A percentile compares a stretch with the other conserved stretches of the same genome.
Conservation (phyloP, 2,113 vertebrate species). For the Gadus macrocephalus region DNA sequence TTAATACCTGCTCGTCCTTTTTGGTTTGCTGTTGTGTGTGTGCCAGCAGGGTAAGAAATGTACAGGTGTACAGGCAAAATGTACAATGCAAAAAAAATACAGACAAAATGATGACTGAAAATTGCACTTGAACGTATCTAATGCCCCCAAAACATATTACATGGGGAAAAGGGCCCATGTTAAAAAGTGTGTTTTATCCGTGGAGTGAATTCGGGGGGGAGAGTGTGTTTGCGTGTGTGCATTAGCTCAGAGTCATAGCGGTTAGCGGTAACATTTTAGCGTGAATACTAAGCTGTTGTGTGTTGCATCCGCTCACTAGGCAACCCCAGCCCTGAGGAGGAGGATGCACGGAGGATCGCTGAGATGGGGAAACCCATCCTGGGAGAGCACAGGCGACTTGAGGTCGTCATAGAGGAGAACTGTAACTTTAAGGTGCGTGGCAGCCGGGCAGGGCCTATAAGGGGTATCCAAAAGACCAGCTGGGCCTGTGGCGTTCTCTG, state of each 20-base stretch:
- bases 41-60: too few species aligned
- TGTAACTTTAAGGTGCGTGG: constrained; percentile 83
- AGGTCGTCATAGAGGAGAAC: constrained; percentile 88
- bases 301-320: constrained; percentile 34
- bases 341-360: constrained; percentile 83
- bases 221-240: not conserved
- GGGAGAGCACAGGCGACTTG: constrained; percentile 81
- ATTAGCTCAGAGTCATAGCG: not conserved
- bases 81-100: too few species aligned
- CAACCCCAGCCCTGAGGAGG: constrained; percentile 74
- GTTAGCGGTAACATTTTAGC: too few species aligned
- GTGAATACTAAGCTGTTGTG: not conserved
- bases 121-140: too few species aligned
- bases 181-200: not conserved
- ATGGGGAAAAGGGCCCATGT: too few species aligned
- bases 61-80: too few species aligned
- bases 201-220: not conserved
- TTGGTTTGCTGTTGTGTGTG: not conserved
- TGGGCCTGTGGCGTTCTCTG: too few species aligned
- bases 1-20: not conserved
- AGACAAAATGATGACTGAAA: too few species aligned
- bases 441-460: too few species aligned
- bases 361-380: constrained; percentile 89
- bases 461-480: too few species aligned
- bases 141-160: too few species aligned